These are phyloP conservation scores for Cheilosia soror DNA, from an alignment of 2,888 invertebrate genomes.

Conservation along the genomic window DNA sequence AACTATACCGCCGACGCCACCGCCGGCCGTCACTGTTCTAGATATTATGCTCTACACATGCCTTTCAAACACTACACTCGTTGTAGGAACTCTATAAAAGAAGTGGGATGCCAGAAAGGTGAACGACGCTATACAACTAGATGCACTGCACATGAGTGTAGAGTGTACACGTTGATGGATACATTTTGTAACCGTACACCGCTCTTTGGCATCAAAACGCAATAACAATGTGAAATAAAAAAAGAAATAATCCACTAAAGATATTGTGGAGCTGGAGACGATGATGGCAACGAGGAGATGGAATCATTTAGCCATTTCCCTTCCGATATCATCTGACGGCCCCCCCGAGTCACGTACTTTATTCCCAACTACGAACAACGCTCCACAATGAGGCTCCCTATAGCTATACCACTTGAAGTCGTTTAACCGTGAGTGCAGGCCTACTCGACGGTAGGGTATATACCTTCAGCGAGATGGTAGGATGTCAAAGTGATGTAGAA, in stretches of 20 bases:
- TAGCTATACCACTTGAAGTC: conserved; percentile 53
- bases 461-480: conserved; percentile 4
- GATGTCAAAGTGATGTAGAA: conserved; percentile 45
- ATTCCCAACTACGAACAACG: conserved; percentile 21
- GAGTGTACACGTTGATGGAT: conserved; percentile 49
- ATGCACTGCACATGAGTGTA: conserved; percentile 26
- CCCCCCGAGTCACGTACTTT: conserved; percentile 53
- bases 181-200: conserved; percentile 71
- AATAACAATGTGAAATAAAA: conserved; percentile 56
- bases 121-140: conserved; percentile 29
- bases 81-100: conserved; percentile 18
- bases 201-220: conserved; percentile 64
- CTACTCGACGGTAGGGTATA: conserved; percentile 1
- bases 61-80: conserved; percentile 41
- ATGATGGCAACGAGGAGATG: conserved; percentile 41
- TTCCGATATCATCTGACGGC: conserved; percentile 61
- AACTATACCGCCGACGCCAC: background rate
- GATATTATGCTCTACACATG: conserved; percentile 22
- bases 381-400: conserved; percentile 26
- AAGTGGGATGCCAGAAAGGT: conserved; percentile 57
- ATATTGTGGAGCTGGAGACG: too few relatives aligned
- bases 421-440: conserved; percentile 52
- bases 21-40: conserved; percentile 50
- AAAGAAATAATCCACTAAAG: conserved; percentile 2
- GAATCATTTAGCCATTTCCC: conserved; percentile 69